Base-by-base conservation (phyloP, 2,888 invertebrate genomes). In the Agapostemon virescens region DNA sequence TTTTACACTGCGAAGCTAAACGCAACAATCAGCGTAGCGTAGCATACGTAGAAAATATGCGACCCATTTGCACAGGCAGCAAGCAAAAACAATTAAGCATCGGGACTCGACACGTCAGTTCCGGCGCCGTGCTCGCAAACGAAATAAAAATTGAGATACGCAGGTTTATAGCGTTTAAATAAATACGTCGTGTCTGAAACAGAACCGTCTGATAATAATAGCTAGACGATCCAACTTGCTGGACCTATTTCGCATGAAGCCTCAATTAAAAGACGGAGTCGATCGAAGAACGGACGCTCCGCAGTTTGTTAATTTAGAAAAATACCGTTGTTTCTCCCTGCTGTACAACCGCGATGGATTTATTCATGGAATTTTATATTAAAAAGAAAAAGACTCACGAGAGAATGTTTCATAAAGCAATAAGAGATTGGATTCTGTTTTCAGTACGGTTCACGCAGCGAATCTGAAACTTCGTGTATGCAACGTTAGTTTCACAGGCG, bases 221-320 rank as follows among this genome's bases (percentile, higher is more conserved):
- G 68, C 71, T 77, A 58, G 55, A 52, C 69, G 42, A 61, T 52
- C n/a, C 74, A 71, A 78, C 75, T 81, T 69, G 68, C 36, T 13
- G 63, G 84, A 84, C 71, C 85, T 83, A 81, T 85, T 85, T 74
- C 86, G 76, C 30, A 69, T 49, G 67, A 70, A 42, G 42, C 68
- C 74, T 76, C 77, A 81, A 84, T 85, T 85, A 85, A 81, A 81
- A 83, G 70, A 83, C 70, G 64, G 68, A 42, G 52, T n/a, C n/a
- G n/a, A n/a, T n/a, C n/a, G n/a, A n/a, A n/a, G n/a, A n/a, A n/a
- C n/a, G n/a, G n/a, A n/a, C n/a, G n/a, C n/a, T n/a, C n/a, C n/a
- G n/a, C n/a, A n/a, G n/a, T n/a, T n/a, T n/a, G n/a, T n/a, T n/a
- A n/a, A n/a, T n/a, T n/a, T n/a, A n/a, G n/a, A n/a, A n/a, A n/a